Base-by-base conservation (phyloP, 2,797 vertebrate genomes). In the Steatocranus sp. region DNA sequence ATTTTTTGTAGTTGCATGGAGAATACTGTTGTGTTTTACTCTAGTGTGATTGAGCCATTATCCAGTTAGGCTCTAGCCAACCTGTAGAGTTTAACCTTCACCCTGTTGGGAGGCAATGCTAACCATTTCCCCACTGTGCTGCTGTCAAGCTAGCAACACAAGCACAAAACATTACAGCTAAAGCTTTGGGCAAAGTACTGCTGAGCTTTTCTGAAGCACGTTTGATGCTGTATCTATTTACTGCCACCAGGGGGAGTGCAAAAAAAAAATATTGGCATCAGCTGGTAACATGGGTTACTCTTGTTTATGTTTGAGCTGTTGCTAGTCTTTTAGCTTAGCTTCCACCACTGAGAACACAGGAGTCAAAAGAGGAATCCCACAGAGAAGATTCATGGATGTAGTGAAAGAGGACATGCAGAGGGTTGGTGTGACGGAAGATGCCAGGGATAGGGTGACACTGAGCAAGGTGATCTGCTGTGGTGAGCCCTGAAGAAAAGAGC, bases 31-130 rank as follows among this genome's bases (percentile, higher is more conserved):
- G 34, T 63, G 58, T 5, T 38, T 9, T 23, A 63, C 34, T 23
- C 61, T 36, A 36, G 32, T 36, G 58, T 20, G 58, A 8, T 5
- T 20, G 32, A 66, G 7, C n/a, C 5, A 9, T 66, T 66, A 38
- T 41, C 20, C 0, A 66, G 36, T 5, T 41, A 41, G 1, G 1
- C n/a, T n/a, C n/a, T n/a, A n/a, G n/a, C 1, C 14, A 41, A 14
- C 34, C 61, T 15, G 61, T 14, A 23, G 34, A 20, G 36, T 23
- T 36, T n/a, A 63, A 4, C 32, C 32, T 61, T 61, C 18, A 0
- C 3, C 27, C 32, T 63, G 18, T 38, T 41, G 5, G 20, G 20
- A 8, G 0, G 6, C 20, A 43, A 5, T 43, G 20, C 23, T 27
- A 17, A 17, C 23, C 9, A 70, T 43, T 43, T 25, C 4, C 27